A percentile compares a stretch with the other conserved stretches of the same genome.
phyloP scores from a whole-genome alignment of 2,113 vertebrate species.

The Dicaeum eximium region DNA sequence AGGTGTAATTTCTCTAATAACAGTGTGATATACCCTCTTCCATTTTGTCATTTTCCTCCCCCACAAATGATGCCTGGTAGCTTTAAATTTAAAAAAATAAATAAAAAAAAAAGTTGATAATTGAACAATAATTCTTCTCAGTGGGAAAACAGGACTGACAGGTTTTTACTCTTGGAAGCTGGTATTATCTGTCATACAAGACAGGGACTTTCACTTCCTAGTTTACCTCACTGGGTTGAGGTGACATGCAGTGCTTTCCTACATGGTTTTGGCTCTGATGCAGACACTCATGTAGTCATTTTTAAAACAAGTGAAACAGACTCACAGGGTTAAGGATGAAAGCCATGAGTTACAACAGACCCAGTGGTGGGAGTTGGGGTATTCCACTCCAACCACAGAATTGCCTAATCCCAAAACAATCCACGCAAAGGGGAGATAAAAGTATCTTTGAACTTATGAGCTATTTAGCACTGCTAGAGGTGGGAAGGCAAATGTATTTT shows the following conservation, averaged over 20 bases:
- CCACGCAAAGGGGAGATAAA: slow-evolving; percentile 7
- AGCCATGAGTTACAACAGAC: not conserved
- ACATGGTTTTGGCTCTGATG: not conserved
- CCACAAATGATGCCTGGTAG: not conserved
- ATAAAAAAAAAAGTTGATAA: not conserved
- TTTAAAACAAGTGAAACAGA: not conserved
- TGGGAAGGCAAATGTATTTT: not conserved
- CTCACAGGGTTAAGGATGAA: not conserved
- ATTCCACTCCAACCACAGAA: not conserved
- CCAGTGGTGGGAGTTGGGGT: not conserved
- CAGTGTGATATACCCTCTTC: not conserved
- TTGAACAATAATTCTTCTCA: slow-evolving; percentile 12
- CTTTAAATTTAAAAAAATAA: not conserved
- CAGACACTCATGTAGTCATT: not conserved
- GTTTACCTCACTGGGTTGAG: not conserved
- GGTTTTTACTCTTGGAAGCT: not conserved
- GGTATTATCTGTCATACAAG: slow-evolving; percentile 9
- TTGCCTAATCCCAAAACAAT: not conserved
- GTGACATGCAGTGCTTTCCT: not conserved
- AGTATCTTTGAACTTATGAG: not conserved
- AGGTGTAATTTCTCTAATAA: not conserved
- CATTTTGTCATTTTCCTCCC: not conserved
- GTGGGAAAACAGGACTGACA: slow-evolving; percentile 16
- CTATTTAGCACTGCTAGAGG: not conserved
- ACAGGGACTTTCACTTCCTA: not conserved